Evolutionary conservation across 1,140 invertebrate genomes (phyloP), one percentile per base, ranked within the genome.

Genomic region (Drosophila navojoa): DNA sequence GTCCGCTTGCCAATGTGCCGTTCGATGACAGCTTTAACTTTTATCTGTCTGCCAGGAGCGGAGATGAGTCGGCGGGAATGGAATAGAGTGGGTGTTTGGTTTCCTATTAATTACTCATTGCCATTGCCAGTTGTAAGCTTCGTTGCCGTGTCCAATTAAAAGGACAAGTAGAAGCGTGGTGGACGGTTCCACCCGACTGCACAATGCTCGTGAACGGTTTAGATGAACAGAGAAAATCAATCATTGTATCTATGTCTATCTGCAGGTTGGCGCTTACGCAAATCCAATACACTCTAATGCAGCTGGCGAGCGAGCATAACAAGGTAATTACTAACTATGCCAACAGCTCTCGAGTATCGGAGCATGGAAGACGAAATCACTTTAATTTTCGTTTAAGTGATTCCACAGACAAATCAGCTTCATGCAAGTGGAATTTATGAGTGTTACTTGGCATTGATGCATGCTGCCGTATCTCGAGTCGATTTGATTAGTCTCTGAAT

Each of bases 71-170:
- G 27, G 11, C 5, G 25, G 27, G 13, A 4, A 32, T 11, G 3
- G 4, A 19, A 11, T n/a, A 16, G 27, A 10, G 7, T 11, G 35
- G 32, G 49, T 44, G n/a, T 11, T 47, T 62, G 40, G 25, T 35
- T 70, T 25, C 55, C 70, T 42, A 72, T 68, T 68, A 72, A 71
- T 67, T 71, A 66, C 69, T 45, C 42, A 55, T 71, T 52, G 55
- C 38, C 42, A 55, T 71, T 52, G 55, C 38, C 38, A 15, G 45
- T 52, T 64, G 42, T 62, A 38, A 55, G 27, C 29, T 47, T 11
- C n/a, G 32, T 57, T 64, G 50, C 54, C 49, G 60, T 45, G 54
- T 54, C 40, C 70, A 72, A 72, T 72, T 68, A 68, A 68, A 55
- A 16, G 63, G 32, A 72, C 70, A 4, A 38, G 35, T 38, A 38